Evolutionary conservation across 35 echinoderm and acorn worm genomes (phyloP), one percentile per base, ranked within the genome.

Genomic region (Hemicentrotus pulcherrimus): DNA sequence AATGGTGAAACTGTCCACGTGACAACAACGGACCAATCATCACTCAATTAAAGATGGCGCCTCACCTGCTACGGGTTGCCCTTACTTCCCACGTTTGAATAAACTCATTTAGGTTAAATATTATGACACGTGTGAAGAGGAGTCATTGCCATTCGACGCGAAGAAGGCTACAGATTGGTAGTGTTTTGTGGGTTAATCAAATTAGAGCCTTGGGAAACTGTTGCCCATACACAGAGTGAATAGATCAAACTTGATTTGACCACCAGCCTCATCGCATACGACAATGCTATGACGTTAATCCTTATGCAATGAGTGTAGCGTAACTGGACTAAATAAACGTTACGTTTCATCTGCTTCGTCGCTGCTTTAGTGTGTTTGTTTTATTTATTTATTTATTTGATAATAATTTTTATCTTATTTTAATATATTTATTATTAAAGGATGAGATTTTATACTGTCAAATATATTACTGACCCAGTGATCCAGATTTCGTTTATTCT

Each of bases 41-140:
- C 65, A 78, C 65, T 7, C 65, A 78, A 78, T 78, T 78, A 78
- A 78, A 78, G 65, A 78, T 78, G 65, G 65, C 65, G 65, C n/a
- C 65, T 78, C 65, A 78, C 65, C 65, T 78, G 65, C 24, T 78
- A 28, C 65, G 22, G 19, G 22, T 22, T 78, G 65, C n/a, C 65
- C 28, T 4, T 78, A 78, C 65, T 78, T 78, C 65, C 65, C 65
- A 78, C 65, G 65, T 78, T 78, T 78, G 28, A 78, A n/a, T 78
- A 28, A 78, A 78, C 65, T n/a, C 65, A 78, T 78, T 78, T 78
- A 78, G 65, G 65, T 7, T 78, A n/a, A 78, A 78, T 78, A 78
- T 78, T 78, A 78, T 78, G 22, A 78, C 65, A 78, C 24, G 65
- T 78, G 65, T n/a, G 0, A 15, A 78, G 65, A 78, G 19, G 65